Evolutionary conservation across 2,888 invertebrate genomes (phyloP).

Genomic region (Girardia tigrina): DNA sequence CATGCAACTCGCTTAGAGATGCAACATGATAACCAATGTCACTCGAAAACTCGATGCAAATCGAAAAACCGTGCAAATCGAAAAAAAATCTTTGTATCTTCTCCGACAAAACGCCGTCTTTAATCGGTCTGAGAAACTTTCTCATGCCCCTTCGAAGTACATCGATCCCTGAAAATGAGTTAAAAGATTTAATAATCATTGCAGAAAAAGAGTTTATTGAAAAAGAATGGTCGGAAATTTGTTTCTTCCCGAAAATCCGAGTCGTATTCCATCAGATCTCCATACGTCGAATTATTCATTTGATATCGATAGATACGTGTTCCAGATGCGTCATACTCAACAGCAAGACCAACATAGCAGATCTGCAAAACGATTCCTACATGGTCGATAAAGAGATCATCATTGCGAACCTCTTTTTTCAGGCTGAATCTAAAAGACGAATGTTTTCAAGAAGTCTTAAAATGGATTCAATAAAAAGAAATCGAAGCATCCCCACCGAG

Average conservation of each 20-base stretch:
- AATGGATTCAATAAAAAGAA: no score
- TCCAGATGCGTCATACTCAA: conserved; percentile 99
- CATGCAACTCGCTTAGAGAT: no score
- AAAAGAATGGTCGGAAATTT: conserved; percentile 94
- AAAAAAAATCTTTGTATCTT: conserved; percentile 89
- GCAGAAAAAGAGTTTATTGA: conserved; percentile 91
- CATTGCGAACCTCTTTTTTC: conserved; percentile 83
- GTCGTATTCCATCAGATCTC: conserved; percentile 75
- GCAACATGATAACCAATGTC: no score
- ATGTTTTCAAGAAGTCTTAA: not conserved
- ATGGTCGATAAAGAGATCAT: conserved; percentile 98
- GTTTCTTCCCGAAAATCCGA: conserved; percentile 93
- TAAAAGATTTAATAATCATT: conserved; percentile 93
- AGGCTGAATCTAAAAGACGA: conserved; percentile 35
- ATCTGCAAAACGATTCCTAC: conserved; percentile 88
- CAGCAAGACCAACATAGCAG: conserved; percentile 60
- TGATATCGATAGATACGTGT: conserved; percentile 92
- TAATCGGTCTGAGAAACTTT: conserved; percentile 84
- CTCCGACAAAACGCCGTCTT: conserved; percentile 87
- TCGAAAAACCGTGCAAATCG: no score
- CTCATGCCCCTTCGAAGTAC: conserved; percentile 94
- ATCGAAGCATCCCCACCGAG: not conserved
- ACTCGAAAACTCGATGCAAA: no score
- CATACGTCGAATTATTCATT: conserved; percentile 86
- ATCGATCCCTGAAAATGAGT: conserved; percentile 93